Evolutionary conservation across 1,140 invertebrate species (phyloP).

Genomic region (Formica selysi): DNA sequence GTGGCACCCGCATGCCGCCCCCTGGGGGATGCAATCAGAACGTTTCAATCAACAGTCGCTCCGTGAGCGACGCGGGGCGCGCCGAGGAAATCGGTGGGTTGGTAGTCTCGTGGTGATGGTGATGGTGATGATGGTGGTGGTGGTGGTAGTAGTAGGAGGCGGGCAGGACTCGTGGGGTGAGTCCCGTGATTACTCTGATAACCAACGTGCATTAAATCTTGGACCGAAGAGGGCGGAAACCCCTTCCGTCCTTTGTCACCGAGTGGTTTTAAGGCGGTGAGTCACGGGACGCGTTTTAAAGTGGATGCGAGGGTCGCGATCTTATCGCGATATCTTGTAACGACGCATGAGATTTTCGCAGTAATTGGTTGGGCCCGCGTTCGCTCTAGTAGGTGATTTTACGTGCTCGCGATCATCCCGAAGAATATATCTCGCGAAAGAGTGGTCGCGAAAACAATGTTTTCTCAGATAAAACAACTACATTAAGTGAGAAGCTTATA

Average conservation of each 20-base stretch:
- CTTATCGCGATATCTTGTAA: slow-evolving; percentile 65
- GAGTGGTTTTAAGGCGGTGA: slow-evolving; percentile 84
- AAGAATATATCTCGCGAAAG: neutral
- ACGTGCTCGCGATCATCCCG: neutral
- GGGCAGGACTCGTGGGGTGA: slow-evolving; percentile 59
- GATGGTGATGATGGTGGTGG: neutral
- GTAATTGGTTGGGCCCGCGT: slow-evolving; percentile 33
- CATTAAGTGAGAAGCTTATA: neutral
- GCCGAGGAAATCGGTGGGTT: slow-evolving; percentile 66
- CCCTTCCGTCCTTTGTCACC: slow-evolving; percentile 80
- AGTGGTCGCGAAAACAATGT: neutral
- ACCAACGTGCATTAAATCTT: slow-evolving; percentile 85
- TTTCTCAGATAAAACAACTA: neutral
- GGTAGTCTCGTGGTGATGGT: too few relatives aligned
- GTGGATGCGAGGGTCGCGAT: slow-evolving; percentile 61
- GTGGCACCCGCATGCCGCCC: slow-evolving; percentile 83
- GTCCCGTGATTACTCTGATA: slow-evolving; percentile 84
- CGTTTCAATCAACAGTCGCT: slow-evolving; percentile 86
- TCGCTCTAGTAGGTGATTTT: slow-evolving; percentile 14
- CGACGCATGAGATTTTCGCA: slow-evolving; percentile 30
- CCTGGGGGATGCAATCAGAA: slow-evolving; percentile 86
- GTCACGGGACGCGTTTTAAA: slow-evolving; percentile 80
- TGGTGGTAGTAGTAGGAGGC: slow-evolving; percentile 66
- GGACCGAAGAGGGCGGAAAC: slow-evolving; percentile 81
- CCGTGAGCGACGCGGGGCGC: slow-evolving; percentile 70